A percentile compares a stretch with the other conserved stretches of the same genome.
Conservation (phyloP, 2,797 vertebrate species). For the Hydrophis major region DNA sequence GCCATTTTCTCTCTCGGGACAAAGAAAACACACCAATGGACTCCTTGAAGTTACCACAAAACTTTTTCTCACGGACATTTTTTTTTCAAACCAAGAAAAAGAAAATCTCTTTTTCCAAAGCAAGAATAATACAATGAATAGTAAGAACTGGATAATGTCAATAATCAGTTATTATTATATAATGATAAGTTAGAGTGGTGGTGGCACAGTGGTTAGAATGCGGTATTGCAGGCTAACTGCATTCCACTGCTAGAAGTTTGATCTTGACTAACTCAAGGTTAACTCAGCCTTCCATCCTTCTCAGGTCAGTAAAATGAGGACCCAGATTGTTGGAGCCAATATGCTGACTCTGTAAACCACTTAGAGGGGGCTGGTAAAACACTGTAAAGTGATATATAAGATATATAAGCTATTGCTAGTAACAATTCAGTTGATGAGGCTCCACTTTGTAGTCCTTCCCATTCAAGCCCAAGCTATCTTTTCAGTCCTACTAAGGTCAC, state of each 20-base stretch:
- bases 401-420: background rate
- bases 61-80: background rate
- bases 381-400: background rate
- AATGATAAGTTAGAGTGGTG: background rate
- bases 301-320: background rate
- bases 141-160: background rate
- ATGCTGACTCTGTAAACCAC: background rate
- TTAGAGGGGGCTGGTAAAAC: background rate
- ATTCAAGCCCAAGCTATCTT: background rate
- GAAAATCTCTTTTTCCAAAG: background rate
- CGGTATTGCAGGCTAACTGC: background rate
- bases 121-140: constrained; percentile 7
- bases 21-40: constrained; percentile 12
- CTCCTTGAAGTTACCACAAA: background rate
- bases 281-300: background rate
- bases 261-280: background rate
- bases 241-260: background rate
- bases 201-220: background rate
- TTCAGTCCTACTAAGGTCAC: background rate
- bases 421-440: background rate
- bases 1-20: constrained; percentile 9
- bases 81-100: background rate
- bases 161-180: background rate
- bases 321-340: background rate
- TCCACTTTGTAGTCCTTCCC: background rate